These are phyloP conservation scores for Pecten maximus DNA, from an alignment of 2,888 invertebrate species.

Conservation along the genomic window DNA sequence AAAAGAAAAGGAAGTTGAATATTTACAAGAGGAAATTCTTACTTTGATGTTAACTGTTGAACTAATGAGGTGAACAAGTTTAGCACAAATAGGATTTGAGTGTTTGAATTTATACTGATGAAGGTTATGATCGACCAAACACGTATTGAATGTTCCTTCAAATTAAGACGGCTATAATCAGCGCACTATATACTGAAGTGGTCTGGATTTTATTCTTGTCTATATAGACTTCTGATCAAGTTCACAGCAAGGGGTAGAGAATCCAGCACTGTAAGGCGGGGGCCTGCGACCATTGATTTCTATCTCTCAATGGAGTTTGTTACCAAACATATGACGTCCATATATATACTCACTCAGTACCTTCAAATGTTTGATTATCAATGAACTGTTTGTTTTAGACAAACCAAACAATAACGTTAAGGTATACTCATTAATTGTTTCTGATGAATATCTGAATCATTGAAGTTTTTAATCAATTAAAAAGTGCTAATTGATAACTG, in stretches of 20 bases:
- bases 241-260: not conserved
- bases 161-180: not conserved
- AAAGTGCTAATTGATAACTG: not conserved
- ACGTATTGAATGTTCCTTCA: not conserved
- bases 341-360: not conserved
- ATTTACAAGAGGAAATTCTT: not conserved
- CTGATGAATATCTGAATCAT: not conserved
- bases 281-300: not conserved
- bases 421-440: not conserved
- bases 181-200: not conserved
- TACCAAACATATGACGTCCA: not conserved
- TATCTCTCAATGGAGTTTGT: not conserved
- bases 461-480: not conserved
- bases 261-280: not conserved
- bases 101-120: not conserved
- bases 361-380: not conserved
- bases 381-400: not conserved
- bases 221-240: not conserved
- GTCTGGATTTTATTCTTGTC: not conserved
- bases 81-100: not conserved
- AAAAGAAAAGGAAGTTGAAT: not conserved
- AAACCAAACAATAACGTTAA: not conserved
- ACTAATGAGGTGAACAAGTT: not conserved
- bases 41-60: not conserved
- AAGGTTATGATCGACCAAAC: not conserved